Base-by-base conservation (phyloP, 2,797 vertebrate species). In the Microchirus variegatus region DNA sequence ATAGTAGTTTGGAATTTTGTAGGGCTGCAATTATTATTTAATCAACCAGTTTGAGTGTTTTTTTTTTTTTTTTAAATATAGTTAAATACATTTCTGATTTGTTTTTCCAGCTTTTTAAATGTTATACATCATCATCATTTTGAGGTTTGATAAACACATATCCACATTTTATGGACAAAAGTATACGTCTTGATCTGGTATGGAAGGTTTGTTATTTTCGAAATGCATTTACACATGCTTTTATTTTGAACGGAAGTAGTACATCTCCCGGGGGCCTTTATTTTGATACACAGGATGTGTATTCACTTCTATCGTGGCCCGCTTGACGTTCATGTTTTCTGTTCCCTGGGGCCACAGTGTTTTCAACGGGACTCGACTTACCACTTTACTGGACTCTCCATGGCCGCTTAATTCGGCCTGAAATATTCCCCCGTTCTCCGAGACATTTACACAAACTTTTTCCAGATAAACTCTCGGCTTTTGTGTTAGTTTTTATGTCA, bases 361-460 rank as follows among this genome's bases (percentile, higher is more conserved):
- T 88, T 88, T 86, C 84, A 80, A 71, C 86, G 59, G 86, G 83
- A 83, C 83, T 81, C 70, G 58, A 73, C 80, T 79, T 52, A 63
- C 60, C 59, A 42, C 71, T 72, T 31, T 42, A 73, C 62, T 22
- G 73, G 70, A 72, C 54, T 68, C 73, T 65, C 74, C 40, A 89
- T 91, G 89, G 84, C 81, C 75, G 85, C 80, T 53, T 86, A 80
- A 90, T 67, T 63, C 57, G 35, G 48, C 50, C 71, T 58, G 45
- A 71, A 76, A 59, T 17, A 64, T 9, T 9, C 63, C 38, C n/a
- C 37, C 15, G 63, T n/a, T 11, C 61, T 36, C 15, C 41, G 17
- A 54, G 44, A 37, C 43, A 17, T 49, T 59, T 52, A 9, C 18
- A 57, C 19, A 31, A 70, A 82, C 58, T 60, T 82, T 78, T 73